Base-by-base conservation (phyloP, 2,797 vertebrate genomes). In the Molothrus ater region DNA sequence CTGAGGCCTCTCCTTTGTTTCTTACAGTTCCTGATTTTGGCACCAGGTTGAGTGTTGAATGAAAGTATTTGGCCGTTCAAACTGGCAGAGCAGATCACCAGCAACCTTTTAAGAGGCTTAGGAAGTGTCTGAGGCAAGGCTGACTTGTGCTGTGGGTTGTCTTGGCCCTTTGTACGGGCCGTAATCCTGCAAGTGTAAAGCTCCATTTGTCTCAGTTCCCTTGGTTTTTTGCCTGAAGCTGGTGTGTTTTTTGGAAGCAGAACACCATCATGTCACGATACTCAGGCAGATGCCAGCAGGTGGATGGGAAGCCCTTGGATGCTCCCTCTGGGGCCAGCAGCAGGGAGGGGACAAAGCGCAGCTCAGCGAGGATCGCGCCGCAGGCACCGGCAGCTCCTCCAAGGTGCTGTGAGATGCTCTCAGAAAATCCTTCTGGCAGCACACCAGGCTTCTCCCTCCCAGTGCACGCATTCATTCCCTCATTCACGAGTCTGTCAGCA, bases 401-500 rank as follows among this genome's bases (percentile, higher is more conserved):
- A 36, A 91, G 88, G 79, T 48, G 43, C 79, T 54, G 73, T 10
- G 38, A 92, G 88, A 80, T 84, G 88, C 74, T 93, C 90, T 93
- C 48, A 48, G 36, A 76, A 91, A 92, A 93, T 86, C 51, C 71
- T 71, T 84, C 42, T 90, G 94, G 94, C 64, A 18, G 92, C 53
- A 26, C 86, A 36, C 26, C 92, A 48, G 81, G 91, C 78, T 72
- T 82, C 88, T 93, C 85, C 76, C 72, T 65, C 75, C 20, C 20
- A 69, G 31, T 3, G 8, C 73, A 63, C 24, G 32, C 96, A 91
- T 95, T 94, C 97, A 75, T 90, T 89, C 94, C 60, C 80, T 91
- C 97, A 90, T 96, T 88, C 92, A 64, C 50, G 70, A 80, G 56
- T 74, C 91, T 96, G 96, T 96, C 97, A 96, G 93, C 92, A 84